These are phyloP conservation scores for Tuta absoluta DNA, from an alignment of 2,888 invertebrate species.

Conservation along the genomic window DNA sequence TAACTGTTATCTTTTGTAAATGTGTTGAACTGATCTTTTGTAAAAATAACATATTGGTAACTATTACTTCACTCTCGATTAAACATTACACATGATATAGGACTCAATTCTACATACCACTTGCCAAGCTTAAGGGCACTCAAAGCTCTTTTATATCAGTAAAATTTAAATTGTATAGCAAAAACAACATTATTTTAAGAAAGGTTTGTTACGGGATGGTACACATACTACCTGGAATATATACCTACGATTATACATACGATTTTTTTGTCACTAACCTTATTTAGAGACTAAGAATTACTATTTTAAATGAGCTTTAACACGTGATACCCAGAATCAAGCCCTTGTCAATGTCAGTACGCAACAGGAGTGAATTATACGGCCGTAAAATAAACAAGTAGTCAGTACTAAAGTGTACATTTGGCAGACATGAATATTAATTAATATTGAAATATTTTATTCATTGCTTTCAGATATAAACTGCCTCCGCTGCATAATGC, in stretches of 20 bases:
- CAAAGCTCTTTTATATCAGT: too few relatives aligned
- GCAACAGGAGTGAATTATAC: background rate
- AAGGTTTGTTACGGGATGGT: too few relatives aligned
- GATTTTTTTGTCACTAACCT: too few relatives aligned
- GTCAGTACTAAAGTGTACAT: background rate
- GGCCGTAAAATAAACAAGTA: background rate
- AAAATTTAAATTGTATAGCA: too few relatives aligned
- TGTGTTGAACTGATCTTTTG: conserved; percentile 57
- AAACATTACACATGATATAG: background rate
- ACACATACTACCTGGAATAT: too few relatives aligned
- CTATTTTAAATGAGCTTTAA: too few relatives aligned
- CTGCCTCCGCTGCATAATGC: background rate
- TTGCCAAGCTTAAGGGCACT: too few relatives aligned
- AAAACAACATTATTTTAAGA: too few relatives aligned
- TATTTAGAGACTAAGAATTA: too few relatives aligned
- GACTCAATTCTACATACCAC: background rate
- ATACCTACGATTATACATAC: too few relatives aligned
- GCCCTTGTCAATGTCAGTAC: background rate
- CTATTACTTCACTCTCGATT: conserved; percentile 41
- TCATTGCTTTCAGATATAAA: conserved; percentile 10
- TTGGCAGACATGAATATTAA: conserved; percentile 16
- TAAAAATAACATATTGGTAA: conserved; percentile 50
- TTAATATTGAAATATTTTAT: conserved; percentile 4
- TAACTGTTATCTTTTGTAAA: conserved; percentile 40
- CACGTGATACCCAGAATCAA: background rate